Evolutionary conservation across 1,140 invertebrate species (phyloP), one percentile per base, ranked within the genome.

Genomic region (Manduca sexta): DNA sequence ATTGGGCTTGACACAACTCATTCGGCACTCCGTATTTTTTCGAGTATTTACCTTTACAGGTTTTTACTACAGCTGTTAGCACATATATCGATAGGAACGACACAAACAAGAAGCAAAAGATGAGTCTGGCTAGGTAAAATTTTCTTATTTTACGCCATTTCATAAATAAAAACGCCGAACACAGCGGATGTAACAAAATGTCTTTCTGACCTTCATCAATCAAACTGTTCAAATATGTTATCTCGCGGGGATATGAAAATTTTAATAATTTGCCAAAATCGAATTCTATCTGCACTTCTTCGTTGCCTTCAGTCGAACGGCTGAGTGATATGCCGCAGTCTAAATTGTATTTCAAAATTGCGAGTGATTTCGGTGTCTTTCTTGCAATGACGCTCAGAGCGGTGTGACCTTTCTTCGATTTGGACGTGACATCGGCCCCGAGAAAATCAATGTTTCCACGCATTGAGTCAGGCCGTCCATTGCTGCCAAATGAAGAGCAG

Each of bases 111-210:
- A 89, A 87, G 62, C 89, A 91, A 38, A 91, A 86, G 7, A 91
- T 76, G 17, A 91, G 84, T 55, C 88, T 84, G n/a, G 88, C 81
- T 1, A 91, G 67, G 73, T 91, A 91, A 57, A 91, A 90, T 52
- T 89, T 90, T 38, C 90, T 83, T 53, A 92, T 90, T 59, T 90
- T 91, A 39, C 89, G 85, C 91, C 91, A 92, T 58, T 91, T 91
- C 47, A 91, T 84, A 56, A 90, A 88, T 6, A 91, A 64, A 58
- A 91, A 91, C 0, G 89, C 89, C 58, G 89, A 88, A 12, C 90
- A 89, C 7, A 91, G 58, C 1, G 90, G 90, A 76, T 91, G 90
- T 7, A 87, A 87, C n/a, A 91, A 70, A 17, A 91, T 80, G 50
- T 90, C 89, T 61, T 90, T 90, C 18, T 88, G 84, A 11, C 88